Base-by-base conservation (phyloP, 2,888 invertebrate species). In the Mallateleia sp. region DNA sequence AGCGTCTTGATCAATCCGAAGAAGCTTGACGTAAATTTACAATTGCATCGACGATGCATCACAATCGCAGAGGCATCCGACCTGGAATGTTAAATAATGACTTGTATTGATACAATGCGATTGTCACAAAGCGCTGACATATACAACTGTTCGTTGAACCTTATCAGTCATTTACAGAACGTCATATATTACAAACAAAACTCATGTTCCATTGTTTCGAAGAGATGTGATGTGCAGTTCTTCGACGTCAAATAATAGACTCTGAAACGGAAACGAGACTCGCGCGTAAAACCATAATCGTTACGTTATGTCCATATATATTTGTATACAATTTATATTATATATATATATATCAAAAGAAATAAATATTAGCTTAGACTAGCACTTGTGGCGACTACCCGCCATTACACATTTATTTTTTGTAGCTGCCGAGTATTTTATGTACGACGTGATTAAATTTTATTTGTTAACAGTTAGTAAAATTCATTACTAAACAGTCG, bases 291-390 rank as follows among this genome's bases (percentile, higher is more conserved):
- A 84, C 88, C 91, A 87, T 86, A 85, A 88, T 92, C 92, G 89
- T 91, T 91, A 87, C 90, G 89, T 89, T 90, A 90, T 52, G 5
- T 58, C 9, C 32, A 82, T 92, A 92, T 92, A 92, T 81, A 72
- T 80, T 25, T 78, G 56, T 72, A 77, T 86, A 82, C 72, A 72
- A 60, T 85, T 88, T 86, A 89, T 89, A 86, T 80, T 28, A 28
- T 28, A 28, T 28, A 28, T 89, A 88, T 87, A 86, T 81, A 75
- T 88, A 75, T 84, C 52, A 89, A 78, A 91, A 93, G 92, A 93
- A 94, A 94, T 93, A 94, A 94, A 94, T 94, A 94, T 93, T 83
- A 93, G 92, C 94, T 94, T 94, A 94, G 94, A 94, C 94, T 95
- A 95, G 94, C 93, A 93, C 93, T 93, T 92, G 92, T 90, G 93